Evolutionary conservation across 2,888 invertebrate species (phyloP), one percentile per base, ranked within the genome.

Genomic region (Coleophora deauratella): DNA sequence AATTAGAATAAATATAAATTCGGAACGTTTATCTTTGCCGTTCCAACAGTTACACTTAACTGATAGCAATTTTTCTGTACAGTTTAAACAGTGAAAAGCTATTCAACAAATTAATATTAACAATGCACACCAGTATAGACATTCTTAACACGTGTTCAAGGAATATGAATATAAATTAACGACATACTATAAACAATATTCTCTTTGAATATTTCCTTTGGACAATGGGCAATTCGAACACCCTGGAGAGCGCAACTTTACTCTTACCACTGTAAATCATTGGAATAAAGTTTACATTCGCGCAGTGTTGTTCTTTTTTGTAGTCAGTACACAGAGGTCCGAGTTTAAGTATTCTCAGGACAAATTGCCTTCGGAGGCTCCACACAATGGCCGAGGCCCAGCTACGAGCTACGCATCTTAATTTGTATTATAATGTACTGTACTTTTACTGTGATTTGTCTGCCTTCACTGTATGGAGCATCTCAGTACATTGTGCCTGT

Each of bases 291-390:
- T 21, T 21, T 6, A 21, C 6, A 21, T 21, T 21, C 21, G 21
- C 21, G 21, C 6, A 6, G 21, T 6, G 21, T 4, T 21, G 6
- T 21, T 21, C 21, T 21, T 21, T 21, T 21, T 21, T 21, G 21
- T 21, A 3, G 21, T 21, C 21, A 6, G 21, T 21, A 21, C 21
- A 21, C 21, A 21, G 21, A 4, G 21, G 21, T 21, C 3, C 47
- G 57, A 55, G 62, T 74, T n/a, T 72, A 66, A 67, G 70, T 76
- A 76, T 77, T 73, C 73, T 57, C 49, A 52, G 57, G 61, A 75
- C 69, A 79, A 78, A 79, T 74, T 71, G 69, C 71, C 72, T 72
- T 75, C 54, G 52, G 56, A 54, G 59, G 56, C 62, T 57, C 52
- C 44, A 58, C 51, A 71, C 71, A 72, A 71, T 66, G 54, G 61